Evolutionary conservation across 2,888 invertebrate genomes (phyloP).

Genomic region (Tachina fera): DNA sequence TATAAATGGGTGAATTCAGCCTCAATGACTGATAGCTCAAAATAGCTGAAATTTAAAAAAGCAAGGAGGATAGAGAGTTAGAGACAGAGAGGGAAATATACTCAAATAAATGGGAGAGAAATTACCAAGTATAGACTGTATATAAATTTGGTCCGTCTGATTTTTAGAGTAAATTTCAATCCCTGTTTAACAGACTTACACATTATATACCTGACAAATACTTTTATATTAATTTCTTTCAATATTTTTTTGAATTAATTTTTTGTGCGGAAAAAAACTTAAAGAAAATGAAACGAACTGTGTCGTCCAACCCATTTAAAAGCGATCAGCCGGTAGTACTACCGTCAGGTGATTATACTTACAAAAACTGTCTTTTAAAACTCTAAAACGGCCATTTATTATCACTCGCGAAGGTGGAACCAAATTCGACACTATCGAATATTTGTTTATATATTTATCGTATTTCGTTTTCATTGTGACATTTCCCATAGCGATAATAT

Average conservation of each 20-base stretch:
- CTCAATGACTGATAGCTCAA: too few relatives aligned
- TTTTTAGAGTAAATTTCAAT: too few relatives aligned
- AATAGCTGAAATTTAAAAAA: too few relatives aligned
- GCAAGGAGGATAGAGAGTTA: too few relatives aligned
- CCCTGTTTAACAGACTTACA: too few relatives aligned
- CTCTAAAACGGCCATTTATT: neutral
- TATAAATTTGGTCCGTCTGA: too few relatives aligned
- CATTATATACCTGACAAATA: neutral
- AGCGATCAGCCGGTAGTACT: neutral
- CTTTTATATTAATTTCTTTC: neutral
- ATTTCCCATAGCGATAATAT: conserved; percentile 77
- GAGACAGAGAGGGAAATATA: too few relatives aligned
- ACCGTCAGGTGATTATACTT: neutral
- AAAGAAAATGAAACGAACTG: conserved; percentile 2
- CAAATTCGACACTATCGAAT: conserved; percentile 64
- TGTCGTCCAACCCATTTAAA: neutral
- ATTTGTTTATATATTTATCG: conserved; percentile 73
- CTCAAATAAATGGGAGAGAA: too few relatives aligned
- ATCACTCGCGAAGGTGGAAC: neutral
- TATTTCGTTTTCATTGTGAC: conserved; percentile 74
- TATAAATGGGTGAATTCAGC: too few relatives aligned
- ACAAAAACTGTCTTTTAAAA: neutral
- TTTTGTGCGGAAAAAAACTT: neutral
- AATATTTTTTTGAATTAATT: neutral
- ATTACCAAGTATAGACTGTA: too few relatives aligned